Percentiles rank a stretch among this genome's conserved stretches.
Conservation (phyloP, 2,113 vertebrate genomes). For the Catharus bicknelli region DNA sequence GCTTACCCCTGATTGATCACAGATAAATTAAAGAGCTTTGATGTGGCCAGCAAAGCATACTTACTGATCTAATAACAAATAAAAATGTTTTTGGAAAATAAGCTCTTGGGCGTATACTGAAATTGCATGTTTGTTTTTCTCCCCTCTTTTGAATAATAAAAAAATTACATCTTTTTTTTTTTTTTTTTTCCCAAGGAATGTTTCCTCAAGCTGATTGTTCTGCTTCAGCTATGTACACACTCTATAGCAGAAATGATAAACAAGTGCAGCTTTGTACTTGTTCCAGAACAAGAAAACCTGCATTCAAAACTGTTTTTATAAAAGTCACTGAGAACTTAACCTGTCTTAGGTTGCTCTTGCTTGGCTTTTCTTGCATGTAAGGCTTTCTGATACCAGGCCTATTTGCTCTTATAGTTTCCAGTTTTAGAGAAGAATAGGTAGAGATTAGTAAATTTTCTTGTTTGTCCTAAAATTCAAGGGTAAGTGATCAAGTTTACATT, state of each 20-base stretch:
- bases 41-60: slow-evolving; percentile 63
- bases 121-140: slow-evolving; percentile 64
- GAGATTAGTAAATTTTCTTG: neutral
- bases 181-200: slow-evolving; percentile 24
- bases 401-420: neutral
- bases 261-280: slow-evolving; percentile 63
- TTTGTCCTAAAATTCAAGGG: neutral
- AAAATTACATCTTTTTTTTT: neutral
- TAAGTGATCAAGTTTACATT: neutral
- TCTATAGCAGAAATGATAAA: slow-evolving; percentile 47
- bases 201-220: slow-evolving; percentile 68
- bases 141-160: slow-evolving; percentile 61
- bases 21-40: slow-evolving; percentile 71
- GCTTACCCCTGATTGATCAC: slow-evolving; percentile 37
- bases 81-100: slow-evolving; percentile 68
- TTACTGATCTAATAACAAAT: slow-evolving; percentile 60
- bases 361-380: slow-evolving; percentile 21
- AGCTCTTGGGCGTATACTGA: slow-evolving; percentile 43
- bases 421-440: neutral
- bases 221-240: neutral
- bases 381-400: neutral
- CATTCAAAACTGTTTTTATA: neutral
- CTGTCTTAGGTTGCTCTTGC: neutral
- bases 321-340: neutral
- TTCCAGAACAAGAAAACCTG: neutral